Base-by-base conservation (phyloP, 2,113 vertebrate species). In the Epinephelus cyanopodus region DNA sequence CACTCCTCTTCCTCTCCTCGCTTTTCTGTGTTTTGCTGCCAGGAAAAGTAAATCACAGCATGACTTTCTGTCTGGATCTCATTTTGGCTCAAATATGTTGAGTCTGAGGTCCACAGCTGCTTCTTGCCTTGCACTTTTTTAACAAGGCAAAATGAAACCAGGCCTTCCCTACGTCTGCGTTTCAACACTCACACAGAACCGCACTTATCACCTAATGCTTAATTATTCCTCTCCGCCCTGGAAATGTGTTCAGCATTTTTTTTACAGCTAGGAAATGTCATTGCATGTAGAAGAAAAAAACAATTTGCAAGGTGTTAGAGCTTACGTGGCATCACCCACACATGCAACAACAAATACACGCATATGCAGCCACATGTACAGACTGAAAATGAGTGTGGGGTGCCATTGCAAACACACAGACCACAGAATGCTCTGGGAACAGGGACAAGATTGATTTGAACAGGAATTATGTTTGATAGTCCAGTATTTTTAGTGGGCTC, bases 41-140 rank as follows among this genome's bases (percentile, higher is more conserved):
- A 91, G 92, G 92, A 93, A 94, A 94, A 92, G 82, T 93, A 92
- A 92, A 94, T 92, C 92, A 84, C 87, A 77, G 89, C 70, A 83
- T 81, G 87, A 91, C 89, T 84, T 68, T 84, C 69, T 77, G 84
- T 91, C 92, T 93, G 91, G 89, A 87, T 89, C 87, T 89, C 71
- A 89, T 93, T 92, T 85, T 87, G 90, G 79, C 83, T 89, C 65
- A 72, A 57, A 86, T 85, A 78, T 77, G 86, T 84, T 58, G 72
- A 84, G 83, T 92, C 85, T 91, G 84, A 82, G 78, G 66, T 91
- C 82, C 74, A 25, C 84, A 87, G 86, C 89, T 90, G 89, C 77
- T 84, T 79, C 85, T 90, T 87, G 77, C 77, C 60, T 86, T 75
- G 74, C 85, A 82, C 66, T 74, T 75, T 88, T 57, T 81, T 81